Base-by-base conservation (phyloP, 2,113 vertebrate species). In the Rhadina sibilatrix region DNA sequence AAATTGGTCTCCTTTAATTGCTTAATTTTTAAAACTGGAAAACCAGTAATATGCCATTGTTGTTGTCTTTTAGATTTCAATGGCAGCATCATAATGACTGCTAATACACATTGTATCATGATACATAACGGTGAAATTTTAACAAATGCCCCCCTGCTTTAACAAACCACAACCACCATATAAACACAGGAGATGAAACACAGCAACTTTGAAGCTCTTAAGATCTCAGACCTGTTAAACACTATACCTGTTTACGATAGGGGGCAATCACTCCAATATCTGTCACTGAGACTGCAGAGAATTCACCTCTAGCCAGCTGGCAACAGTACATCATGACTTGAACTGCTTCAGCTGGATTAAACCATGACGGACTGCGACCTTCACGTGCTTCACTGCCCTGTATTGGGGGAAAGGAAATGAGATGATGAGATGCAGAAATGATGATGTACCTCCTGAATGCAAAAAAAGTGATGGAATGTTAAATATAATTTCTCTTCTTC, bases 261-360 rank as follows among this genome's bases (percentile, higher is more conserved):
- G 99, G 99, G 5, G 99, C 87, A 72, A 99, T 99, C 79, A 99
- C 98, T 22, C 99, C 99, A 12, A 99, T 98, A 89, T 99, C 98
- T 12, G 87, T 69, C 23, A 95, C 50, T 0, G 97, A 76, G 33
- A 99, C 98, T 16, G 96, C 98, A 53, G 97, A 95, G 40, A 97
- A 98, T 56, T 98, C 93, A 80, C 97, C 98, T 95, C 98, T 98
- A 59, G 98, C 97, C 78, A 99, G 98, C 22, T 99, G 98, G 95
- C 98, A 99, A 96, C 99, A 99, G 97, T 99, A 99, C 40, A 98
- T 96, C 99, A 99, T 98, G 42, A 98, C 98, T 83, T 99, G 99
- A 47, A 99, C 99, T 2, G 99, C 99, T 92, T 99, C 99, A 1
- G 97, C 94, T 7, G 99, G 98, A 89, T 99, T 99, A 96, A 99